Evolutionary conservation across 2,888 invertebrate genomes (phyloP).

Genomic region (Therioaphis trifolii): DNA sequence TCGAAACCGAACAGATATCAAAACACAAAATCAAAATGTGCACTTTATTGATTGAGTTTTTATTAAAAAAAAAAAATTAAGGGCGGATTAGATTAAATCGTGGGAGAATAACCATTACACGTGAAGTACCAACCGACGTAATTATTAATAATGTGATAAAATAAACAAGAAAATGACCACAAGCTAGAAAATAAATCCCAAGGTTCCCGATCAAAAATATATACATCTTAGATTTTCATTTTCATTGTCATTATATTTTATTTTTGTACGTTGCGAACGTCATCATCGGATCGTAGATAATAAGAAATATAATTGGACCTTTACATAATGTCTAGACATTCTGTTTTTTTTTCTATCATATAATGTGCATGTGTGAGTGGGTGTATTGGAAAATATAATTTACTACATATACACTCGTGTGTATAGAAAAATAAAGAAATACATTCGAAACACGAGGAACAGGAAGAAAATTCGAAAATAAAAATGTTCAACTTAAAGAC

Average conservation of each 20-base stretch:
- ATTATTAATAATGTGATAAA: slow-evolving; percentile 10
- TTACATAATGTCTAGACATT: not conserved
- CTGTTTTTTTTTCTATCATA: not conserved
- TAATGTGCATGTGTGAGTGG: no score
- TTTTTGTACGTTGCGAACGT: not conserved
- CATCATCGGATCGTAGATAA: not conserved
- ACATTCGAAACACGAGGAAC: no score
- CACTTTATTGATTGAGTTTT: no score
- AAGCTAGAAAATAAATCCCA: not conserved
- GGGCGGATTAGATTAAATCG: no score
- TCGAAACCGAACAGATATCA: no score
- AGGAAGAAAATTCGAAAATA: no score
- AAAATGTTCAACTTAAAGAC: no score
- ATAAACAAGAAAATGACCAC: not conserved
- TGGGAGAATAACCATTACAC: no score
- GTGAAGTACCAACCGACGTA: not conserved
- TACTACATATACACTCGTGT: not conserved
- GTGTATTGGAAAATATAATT: not conserved
- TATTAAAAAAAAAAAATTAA: no score
- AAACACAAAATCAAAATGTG: no score
- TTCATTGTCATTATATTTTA: not conserved
- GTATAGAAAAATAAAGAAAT: not conserved
- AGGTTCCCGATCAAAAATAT: not conserved
- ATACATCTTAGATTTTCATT: not conserved
- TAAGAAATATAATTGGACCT: not conserved